Evolutionary conservation across 2,888 invertebrate species (phyloP), one percentile per base, ranked within the genome.

Genomic region (Chirona hameri): DNA sequence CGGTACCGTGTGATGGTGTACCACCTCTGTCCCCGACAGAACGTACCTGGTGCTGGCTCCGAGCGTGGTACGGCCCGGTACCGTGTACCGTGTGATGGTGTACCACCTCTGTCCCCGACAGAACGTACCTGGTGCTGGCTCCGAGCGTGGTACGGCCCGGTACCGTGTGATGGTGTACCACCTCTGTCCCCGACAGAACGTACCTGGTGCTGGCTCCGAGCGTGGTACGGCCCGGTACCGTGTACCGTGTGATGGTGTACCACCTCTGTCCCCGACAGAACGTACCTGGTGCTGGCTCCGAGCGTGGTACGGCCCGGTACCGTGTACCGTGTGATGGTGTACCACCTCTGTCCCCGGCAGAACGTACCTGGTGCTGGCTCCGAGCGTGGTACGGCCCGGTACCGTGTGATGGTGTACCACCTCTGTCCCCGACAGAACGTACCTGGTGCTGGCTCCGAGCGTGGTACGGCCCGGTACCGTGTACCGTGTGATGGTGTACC

Each of bases 31-130:
- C n/a, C 60, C 80, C 52, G n/a, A n/a, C 89, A 96, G 96, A 84
- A 95, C 95, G 15, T 98, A 97, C 88, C 96, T 98, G 87, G 92
- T 98, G 84, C 94, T 98, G 52, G 95, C 97, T 0, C 96, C 97
- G 7, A 92, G 92, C 85, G 93, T 95, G 91, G 94, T 98, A 21
- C 91, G 97, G 9, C 98, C 98, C 0, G 95, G 95, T 0, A 95
- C 97, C 86, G 92, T 97, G 83, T 96, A 96, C 88, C 93, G 95
- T 86, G 93, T 97, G 12, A 93, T 94, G 0, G 96, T 95, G 0
- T 94, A 94, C 82, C n/a, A n/a, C n/a, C n/a, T n/a, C n/a, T n/a
- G n/a, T n/a, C n/a, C 60, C 80, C 52, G n/a, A n/a, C 89, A 96
- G 96, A 84, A 95, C 95, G 15, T 98, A 97, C 88, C 96, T 98